Base-by-base conservation (phyloP, 1,140 invertebrate genomes). In the Caerostris extrusa region DNA sequence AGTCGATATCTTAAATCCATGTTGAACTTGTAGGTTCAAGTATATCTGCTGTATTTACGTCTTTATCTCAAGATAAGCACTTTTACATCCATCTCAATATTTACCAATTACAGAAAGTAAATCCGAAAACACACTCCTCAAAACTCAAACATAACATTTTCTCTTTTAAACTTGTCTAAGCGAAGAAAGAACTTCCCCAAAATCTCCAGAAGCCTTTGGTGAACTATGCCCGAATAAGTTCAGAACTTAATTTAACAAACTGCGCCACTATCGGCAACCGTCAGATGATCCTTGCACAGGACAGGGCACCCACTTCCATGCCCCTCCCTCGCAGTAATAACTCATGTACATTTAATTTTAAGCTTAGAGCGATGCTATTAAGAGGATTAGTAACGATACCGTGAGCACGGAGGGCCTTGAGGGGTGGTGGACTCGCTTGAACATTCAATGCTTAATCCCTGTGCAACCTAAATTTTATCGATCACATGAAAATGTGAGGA, bases 281-380 rank as follows among this genome's bases (percentile, higher is more conserved):
- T 87, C 90, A 92, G 81, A 92, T 57, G n/a, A 34, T 81, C 57
- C 50, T 19, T 4, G 34, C 2, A 34, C 34, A 34, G 34, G 34
- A 34, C 64, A 34, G 10, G 3, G 5, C 17, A n/a, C 19, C 53
- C 17, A 14, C 7, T 53, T 5, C 57, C 7, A 10, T 53, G 7
- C 10, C 89, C 56, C 4, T 6, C 64, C 89, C 50, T 10, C 34
- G 67, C n/a, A 60, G 91, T 87, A 93, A 93, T 93, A 93, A 93
- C 91, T 93, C 91, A 93, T 87, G 91, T 93, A 69, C 91, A 93
- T 93, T 93, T 93, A 93, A 93, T 93, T 93, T 93, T 93, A 50
- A 93, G 91, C 91, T 93, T 93, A 93, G 83, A 64, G 64, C 82
- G 61, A 87, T 71, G 56, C 91, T 85, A 93, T 93, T 93, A 93